Evolutionary conservation across 2,797 vertebrate species (phyloP).

Genomic region (Lacerta bilineata): DNA sequence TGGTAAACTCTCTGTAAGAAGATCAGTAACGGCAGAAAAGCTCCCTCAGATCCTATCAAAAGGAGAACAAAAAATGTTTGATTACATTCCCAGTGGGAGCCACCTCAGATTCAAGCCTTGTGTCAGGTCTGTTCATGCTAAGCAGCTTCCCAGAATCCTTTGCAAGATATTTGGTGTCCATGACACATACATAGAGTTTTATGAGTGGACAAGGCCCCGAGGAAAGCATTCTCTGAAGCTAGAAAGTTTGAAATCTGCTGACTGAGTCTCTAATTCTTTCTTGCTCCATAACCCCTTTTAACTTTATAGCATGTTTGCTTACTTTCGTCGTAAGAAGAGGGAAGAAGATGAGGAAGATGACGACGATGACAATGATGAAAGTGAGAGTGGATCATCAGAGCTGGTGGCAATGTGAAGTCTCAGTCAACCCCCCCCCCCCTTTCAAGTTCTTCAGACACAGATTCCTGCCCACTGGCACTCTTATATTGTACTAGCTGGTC

Average conservation of each 20-base stretch:
- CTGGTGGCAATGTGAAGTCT: slow-evolving; percentile 3
- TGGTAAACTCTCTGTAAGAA: neutral
- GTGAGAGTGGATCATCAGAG: neutral
- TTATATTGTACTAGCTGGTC: neutral
- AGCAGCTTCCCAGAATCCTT: neutral
- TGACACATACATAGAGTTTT: neutral
- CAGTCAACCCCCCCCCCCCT: neutral
- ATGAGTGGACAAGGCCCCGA: neutral
- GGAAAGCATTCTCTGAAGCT: neutral
- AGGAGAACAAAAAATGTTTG: neutral
- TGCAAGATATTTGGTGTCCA: neutral
- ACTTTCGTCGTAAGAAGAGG: neutral
- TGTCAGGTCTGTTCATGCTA: neutral
- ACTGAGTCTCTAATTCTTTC: neutral
- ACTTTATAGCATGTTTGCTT: neutral
- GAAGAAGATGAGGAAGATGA: neutral
- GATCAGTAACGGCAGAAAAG: neutral
- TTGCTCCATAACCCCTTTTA: neutral
- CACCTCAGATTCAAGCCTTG: neutral
- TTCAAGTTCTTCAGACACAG: neutral
- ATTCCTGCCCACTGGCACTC: neutral
- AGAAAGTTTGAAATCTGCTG: neutral
- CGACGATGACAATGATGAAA: neutral
- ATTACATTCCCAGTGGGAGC: neutral
- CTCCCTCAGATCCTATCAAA: neutral